phyloP scores from a whole-genome alignment of 2,888 invertebrate genomes.

The Epinotia bilunana region DNA sequence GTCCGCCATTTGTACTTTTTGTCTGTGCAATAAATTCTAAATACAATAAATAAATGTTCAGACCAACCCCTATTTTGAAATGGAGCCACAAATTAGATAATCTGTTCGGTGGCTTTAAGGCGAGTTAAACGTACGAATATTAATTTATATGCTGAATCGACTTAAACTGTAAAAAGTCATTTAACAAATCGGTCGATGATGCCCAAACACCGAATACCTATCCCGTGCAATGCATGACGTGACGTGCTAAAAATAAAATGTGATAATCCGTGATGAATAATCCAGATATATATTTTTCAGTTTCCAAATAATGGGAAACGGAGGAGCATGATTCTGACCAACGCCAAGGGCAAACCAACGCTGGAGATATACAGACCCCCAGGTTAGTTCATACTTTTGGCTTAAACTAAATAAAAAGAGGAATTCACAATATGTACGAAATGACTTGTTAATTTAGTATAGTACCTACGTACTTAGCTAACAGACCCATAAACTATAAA shows the following conservation, averaged over 20 bases:
- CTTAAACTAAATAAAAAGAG: background rate
- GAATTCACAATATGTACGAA: background rate
- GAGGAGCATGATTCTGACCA: conserved; percentile 89
- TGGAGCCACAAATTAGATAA: too few species aligned
- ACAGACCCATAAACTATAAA: too few species aligned
- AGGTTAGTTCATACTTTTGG: conserved; percentile 81
- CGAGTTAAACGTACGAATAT: too few species aligned
- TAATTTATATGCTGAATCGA: background rate
- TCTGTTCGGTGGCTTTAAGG: too few species aligned
- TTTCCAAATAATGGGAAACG: conserved; percentile 88
- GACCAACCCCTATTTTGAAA: too few species aligned
- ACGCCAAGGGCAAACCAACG: conserved; percentile 90
- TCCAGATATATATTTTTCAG: conserved; percentile 60
- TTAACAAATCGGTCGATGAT: conserved; percentile 59
- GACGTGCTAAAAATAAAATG: conserved; percentile 60
- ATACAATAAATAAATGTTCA: too few species aligned
- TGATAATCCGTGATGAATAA: conserved; percentile 51
- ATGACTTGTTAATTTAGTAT: background rate
- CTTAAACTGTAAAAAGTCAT: background rate
- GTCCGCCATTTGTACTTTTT: too few species aligned
- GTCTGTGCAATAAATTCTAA: too few species aligned
- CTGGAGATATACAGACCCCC: conserved; percentile 96
- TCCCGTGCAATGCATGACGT: conserved; percentile 45
- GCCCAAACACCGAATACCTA: conserved; percentile 46
- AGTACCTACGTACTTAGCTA: too few species aligned